Conservation (phyloP, 2,797 vertebrate species). For the Zalophus californianus region DNA sequence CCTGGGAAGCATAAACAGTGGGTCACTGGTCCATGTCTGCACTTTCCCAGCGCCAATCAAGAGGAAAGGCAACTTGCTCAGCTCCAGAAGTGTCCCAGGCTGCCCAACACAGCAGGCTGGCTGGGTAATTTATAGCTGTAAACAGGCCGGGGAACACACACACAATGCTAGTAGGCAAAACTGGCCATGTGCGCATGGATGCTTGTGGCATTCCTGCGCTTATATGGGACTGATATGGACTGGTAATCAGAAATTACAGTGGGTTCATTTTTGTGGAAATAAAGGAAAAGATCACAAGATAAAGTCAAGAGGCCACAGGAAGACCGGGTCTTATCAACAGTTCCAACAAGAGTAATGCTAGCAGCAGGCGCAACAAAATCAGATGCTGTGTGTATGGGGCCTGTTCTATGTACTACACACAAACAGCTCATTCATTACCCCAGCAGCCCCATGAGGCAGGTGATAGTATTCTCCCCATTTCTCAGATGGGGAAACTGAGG, state of each 20-base stretch:
- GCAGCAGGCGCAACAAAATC: background rate
- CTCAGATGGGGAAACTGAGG: background rate
- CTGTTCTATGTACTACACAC: no score
- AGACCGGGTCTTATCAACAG: background rate
- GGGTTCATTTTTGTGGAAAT: conserved; percentile 35
- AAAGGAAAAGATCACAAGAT: background rate
- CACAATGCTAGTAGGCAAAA: background rate
- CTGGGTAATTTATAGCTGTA: background rate
- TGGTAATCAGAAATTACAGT: conserved; percentile 29
- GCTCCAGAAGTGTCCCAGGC: background rate
- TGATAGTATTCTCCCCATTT: background rate
- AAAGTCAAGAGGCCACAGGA: background rate
- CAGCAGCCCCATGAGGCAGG: background rate
- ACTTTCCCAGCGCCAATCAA: background rate
- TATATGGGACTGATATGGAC: background rate
- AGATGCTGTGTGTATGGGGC: background rate
- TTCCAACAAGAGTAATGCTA: background rate
- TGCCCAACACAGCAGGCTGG: background rate
- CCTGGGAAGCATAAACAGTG: background rate
- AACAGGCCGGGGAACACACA: conserved; percentile 49
- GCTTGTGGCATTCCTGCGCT: conserved; percentile 53
- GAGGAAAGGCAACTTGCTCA: background rate
- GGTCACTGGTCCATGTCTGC: background rate
- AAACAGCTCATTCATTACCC: background rate
- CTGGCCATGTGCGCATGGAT: background rate